Base-by-base conservation (phyloP, 2,888 invertebrate species). In the Clitarchus hookeri region DNA sequence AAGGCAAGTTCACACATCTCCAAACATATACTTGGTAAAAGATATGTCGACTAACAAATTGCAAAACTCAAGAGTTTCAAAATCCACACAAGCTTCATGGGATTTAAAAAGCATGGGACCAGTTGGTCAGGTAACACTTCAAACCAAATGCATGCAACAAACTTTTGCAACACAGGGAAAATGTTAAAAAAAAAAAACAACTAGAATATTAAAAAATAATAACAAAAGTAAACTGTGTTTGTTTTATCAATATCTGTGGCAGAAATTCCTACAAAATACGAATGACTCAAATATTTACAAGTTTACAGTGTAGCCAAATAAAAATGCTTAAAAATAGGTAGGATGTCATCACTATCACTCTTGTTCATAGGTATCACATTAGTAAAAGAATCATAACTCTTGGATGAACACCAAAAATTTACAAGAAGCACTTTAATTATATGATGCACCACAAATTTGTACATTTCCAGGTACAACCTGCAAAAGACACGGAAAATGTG, bases 91-190 rank as follows among this genome's bases (percentile, higher is more conserved):
- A 65, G 65, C 65, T 65, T 65, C 19, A n/a, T n/a, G 16, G 65
- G 65, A 65, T 65, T 65, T 65, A 65, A 16, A 65, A 65, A 65
- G 65, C 65, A 65, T n/a, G 65, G 65, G n/a, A 65, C n/a, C 65
- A 65, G n/a, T n/a, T 65, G 48, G n/a, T 65, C 65, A 23, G 65
- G 65, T 65, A 65, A n/a, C 65, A 65, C 65, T 65, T 65, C 65
- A 65, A 65, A 65, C 65, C 65, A 65, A 65, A 65, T 65, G 65
- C 65, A 65, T 65, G 65, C 65, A 65, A 65, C 65, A 65, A 65
- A 65, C 65, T 23, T 23, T 1, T 16, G 65, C 23, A 65, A 65
- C 8, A 16, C 8, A 23, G 36, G 36, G n/a, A n/a, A n/a, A n/a
- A n/a, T n/a, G n/a, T n/a, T n/a, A n/a, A n/a, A n/a, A n/a, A n/a